Percentiles rank a stretch among this genome's conserved stretches.
phyloP scores from a whole-genome alignment of 2,888 invertebrate genomes.

The Strigamia crassipes region DNA sequence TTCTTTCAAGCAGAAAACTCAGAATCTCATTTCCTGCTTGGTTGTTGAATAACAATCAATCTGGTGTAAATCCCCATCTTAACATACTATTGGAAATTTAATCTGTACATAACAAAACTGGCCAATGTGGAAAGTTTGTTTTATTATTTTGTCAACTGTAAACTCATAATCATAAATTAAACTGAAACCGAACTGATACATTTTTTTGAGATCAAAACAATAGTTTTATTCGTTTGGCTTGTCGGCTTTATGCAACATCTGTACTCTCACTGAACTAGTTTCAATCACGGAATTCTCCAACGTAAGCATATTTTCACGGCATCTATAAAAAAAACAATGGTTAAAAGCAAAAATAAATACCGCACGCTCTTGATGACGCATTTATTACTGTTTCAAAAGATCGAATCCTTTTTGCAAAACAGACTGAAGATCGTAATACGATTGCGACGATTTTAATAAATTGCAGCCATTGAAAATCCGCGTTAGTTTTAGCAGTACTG shows the following conservation, averaged over 20 bases:
- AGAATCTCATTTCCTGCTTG: too few species aligned
- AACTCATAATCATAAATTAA: too few species aligned
- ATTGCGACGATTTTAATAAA: background rate
- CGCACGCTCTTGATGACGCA: too few species aligned
- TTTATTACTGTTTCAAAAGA: background rate
- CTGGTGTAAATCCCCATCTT: too few species aligned
- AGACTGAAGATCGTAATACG: background rate
- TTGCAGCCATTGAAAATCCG: background rate
- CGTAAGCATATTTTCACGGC: background rate
- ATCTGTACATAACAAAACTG: too few species aligned
- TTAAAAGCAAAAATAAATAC: background rate
- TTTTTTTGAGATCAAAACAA: background rate
- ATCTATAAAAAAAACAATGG: background rate
- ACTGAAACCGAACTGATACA: background rate
- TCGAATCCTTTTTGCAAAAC: background rate
- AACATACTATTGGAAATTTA: too few species aligned
- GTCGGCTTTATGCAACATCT: background rate
- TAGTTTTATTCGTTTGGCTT: background rate
- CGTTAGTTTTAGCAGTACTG: background rate
- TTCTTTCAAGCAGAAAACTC: too few species aligned
- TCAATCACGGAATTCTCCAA: slow-evolving; percentile 2
- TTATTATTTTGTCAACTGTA: too few species aligned
- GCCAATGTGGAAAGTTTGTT: too few species aligned
- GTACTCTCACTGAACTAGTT: background rate
- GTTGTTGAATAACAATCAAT: too few species aligned